Percentiles rank a stretch among this genome's conserved stretches.
Evolutionary conservation across 2,797 vertebrate species (phyloP).

Genomic region (Sebastolobus altivelis): DNA sequence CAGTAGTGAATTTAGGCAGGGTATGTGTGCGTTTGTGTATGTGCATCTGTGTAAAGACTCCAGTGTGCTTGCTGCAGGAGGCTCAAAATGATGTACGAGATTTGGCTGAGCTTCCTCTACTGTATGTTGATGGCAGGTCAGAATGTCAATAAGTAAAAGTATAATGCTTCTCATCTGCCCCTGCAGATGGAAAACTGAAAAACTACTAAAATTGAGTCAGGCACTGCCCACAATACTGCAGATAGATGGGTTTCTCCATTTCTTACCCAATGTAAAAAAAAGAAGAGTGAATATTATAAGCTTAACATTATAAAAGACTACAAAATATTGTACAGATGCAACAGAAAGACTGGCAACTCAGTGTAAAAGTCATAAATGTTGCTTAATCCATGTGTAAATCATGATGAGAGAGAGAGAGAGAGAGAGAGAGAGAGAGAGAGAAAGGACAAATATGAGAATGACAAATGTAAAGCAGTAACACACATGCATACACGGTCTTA

Average conservation of each 20-base stretch:
- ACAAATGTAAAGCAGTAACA: not conserved
- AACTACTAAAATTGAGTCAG: not conserved
- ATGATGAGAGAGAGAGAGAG: not conserved
- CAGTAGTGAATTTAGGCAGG: not conserved
- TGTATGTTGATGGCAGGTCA: not conserved
- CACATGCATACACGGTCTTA: conserved; percentile 73
- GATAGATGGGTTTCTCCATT: not conserved
- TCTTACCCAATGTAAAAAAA: not conserved
- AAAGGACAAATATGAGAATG: not conserved
- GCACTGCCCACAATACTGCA: not conserved
- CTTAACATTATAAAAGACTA: not conserved
- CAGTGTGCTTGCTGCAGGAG: not conserved
- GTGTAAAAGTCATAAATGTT: not conserved
- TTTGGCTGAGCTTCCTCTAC: not conserved
- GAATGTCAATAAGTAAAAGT: not conserved
- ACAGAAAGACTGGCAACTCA: not conserved
- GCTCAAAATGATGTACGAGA: not conserved
- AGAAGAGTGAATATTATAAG: not conserved
- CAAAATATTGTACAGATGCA: not conserved
- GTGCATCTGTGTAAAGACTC: not conserved
- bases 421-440: not conserved
- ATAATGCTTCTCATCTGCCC: not conserved
- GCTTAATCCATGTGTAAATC: not conserved
- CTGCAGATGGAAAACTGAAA: not conserved
- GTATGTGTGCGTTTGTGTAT: not conserved